Evolutionary conservation across 1,140 invertebrate species (phyloP), one percentile per base, ranked within the genome.

Genomic region (Ceratina japonica): DNA sequence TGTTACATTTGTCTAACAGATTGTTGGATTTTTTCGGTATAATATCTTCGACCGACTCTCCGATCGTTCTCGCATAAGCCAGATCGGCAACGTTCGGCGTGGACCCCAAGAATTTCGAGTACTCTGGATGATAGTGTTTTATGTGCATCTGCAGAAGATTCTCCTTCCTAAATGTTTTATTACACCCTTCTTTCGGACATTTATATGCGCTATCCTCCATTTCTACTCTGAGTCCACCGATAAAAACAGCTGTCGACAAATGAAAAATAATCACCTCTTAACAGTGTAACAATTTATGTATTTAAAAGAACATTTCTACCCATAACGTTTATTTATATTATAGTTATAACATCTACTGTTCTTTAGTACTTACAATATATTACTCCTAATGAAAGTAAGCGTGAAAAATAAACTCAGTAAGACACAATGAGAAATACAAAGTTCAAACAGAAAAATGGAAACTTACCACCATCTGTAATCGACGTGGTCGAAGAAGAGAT

Each of bases 81-180:
- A 97, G 91, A 89, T 97, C 97, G 27, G 96, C 94, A 69, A 98
- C 97, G 91, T 97, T 97, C 20, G 96, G 96, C 3, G 96, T 97
- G 10, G 94, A 94, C 8, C 96, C 96, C 58, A 97, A 90, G 89
- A 95, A 95, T 87, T 96, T 95, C 0, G 94, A 94, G 81, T 96
- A 94, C 81, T 97, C 96, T 1, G 95, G 94, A 92, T 98, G 97
- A 88, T 97, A 98, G 91, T 98, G 97, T 85, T 97, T 97, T n/a
- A 98, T 95, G 86, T 98, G 97, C 95, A 98, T 97, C 90, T 96
- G 95, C 2, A 98, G 91, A 37, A 98, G 93, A 84, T 96, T 97
- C 87, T 98, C 97, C 89, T 98, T 98, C 22, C 98, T 93, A 90
- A 98, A 98, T 79, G 95, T 96, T 92, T 98, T 98, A 16, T 94